Evolutionary conservation across 2,888 invertebrate genomes (phyloP).

Genomic region (Philonicus albiceps): DNA sequence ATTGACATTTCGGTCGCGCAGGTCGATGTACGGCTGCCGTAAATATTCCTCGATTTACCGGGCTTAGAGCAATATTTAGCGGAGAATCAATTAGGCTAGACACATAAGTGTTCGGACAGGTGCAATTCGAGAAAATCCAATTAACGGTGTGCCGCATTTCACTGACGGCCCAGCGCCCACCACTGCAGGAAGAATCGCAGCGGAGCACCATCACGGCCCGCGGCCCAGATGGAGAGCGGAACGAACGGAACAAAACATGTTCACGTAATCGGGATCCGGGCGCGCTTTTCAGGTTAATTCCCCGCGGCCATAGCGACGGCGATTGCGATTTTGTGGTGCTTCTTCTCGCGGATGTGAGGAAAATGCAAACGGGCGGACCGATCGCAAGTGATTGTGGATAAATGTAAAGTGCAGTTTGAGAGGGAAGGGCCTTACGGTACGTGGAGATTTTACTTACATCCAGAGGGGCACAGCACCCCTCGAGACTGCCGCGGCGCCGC

Average conservation of each 20-base stretch:
- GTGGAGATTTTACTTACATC: neutral
- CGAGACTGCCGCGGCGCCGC: neutral
- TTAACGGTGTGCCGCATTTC: neutral
- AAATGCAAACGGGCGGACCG: neutral
- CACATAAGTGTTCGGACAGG: neutral
- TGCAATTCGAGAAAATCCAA: neutral
- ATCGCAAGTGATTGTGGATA: neutral
- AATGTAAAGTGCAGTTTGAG: neutral
- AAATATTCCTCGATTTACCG: neutral
- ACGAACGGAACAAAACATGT: neutral
- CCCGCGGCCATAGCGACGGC: neutral
- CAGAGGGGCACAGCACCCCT: neutral
- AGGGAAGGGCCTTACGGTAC: neutral
- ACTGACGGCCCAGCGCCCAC: neutral
- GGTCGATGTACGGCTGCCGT: neutral
- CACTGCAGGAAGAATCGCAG: neutral
- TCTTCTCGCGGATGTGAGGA: neutral
- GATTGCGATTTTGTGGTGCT: neutral
- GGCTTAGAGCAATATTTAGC: neutral
- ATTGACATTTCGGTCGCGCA: constrained; percentile 27
- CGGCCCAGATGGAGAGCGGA: neutral
- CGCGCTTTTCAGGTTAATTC: constrained; percentile 14
- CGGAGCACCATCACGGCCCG: neutral
- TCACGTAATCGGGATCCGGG: constrained; percentile 31
- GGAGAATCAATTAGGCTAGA: neutral